Percentiles rank a stretch among this genome's conserved stretches.
Conservation (phyloP, 2,888 invertebrate species). For the Chrysopilus asiliformis region DNA sequence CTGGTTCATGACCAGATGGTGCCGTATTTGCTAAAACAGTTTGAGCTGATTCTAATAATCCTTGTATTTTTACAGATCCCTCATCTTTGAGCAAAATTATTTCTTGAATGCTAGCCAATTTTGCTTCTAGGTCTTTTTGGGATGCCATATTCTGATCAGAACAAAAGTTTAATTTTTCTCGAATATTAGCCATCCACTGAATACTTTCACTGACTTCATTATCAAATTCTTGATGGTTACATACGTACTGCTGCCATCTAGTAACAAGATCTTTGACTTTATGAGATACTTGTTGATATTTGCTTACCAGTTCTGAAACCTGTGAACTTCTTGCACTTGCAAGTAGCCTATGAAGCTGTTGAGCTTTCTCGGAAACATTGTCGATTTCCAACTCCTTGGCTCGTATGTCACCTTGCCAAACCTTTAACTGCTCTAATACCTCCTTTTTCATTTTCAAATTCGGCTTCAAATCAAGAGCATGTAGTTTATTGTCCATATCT, state of each 20-base stretch:
- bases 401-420: conserved; percentile 73
- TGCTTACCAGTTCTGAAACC: conserved; percentile 79
- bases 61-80: conserved; percentile 78
- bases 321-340: conserved; percentile 63
- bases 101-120: conserved; percentile 73
- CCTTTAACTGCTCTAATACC: conserved; percentile 66
- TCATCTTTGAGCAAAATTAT: conserved; percentile 83
- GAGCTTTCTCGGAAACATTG: conserved; percentile 80
- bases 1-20: conserved; percentile 70
- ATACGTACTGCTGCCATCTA: conserved; percentile 87
- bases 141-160: conserved; percentile 68
- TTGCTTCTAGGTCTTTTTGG: conserved; percentile 74
- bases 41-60: conserved; percentile 81
- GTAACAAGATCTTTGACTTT: conserved; percentile 83
- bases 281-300: conserved; percentile 80
- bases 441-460: conserved; percentile 70
- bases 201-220: conserved; percentile 64
- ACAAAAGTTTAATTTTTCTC: conserved; percentile 75
- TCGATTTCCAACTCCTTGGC: conserved; percentile 89
- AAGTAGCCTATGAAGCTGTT: conserved; percentile 63
- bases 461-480: conserved; percentile 74
- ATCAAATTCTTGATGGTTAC: conserved; percentile 76
- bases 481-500: conserved; percentile 74
- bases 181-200: conserved; percentile 71
- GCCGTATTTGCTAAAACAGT: conserved; percentile 83